Base-by-base conservation (phyloP, 2,113 vertebrate genomes). In the Varanus salvator region DNA sequence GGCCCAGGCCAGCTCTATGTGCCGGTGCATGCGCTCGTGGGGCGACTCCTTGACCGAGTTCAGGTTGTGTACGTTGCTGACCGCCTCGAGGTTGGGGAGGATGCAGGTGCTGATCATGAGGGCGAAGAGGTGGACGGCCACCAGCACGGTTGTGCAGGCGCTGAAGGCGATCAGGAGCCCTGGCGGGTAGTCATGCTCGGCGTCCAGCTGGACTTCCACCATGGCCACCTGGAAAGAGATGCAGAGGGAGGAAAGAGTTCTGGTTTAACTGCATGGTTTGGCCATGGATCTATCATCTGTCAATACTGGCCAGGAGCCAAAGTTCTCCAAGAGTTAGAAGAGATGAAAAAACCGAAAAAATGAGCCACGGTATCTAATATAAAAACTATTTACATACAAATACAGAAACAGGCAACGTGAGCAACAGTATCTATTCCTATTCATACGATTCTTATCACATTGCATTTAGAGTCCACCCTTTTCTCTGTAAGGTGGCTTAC, bases 31-130 rank as follows among this genome's bases (percentile, higher is more conserved):
- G 72, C 98, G 98, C 97, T 99, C 99, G 0, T 99, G 99, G 0
- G 99, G 99, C 0, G 99, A 99, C 91, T 99, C 99, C 90, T 99
- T 98, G 12, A 99, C 99, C 0, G 99, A 99, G 97, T 99, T 99
- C 95, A 99, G 98, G 95, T 99, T 99, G 94, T 99, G 99, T 66
- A 99, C 98, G 0, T 99, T 99, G 97, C 99, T 99, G 48, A 99
- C 99, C 0, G 99, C 99, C 97, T 99, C 99, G 1, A 99, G 98
- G 80, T 99, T 98, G 8, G 99, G 99, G 75, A 99, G 98, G 94
- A 99, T 99, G 95, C 99, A 99, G 93, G 99, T 99, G 95, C 99
- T 99, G 97, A 99, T 98, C 99, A 99, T 99, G 60, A 99, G 98
- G 1, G 99, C 99, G 64, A 99, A 99, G 68, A 99, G 98, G 92